Base-by-base conservation (phyloP, 2,888 invertebrate species). In the Auanema freiburgensis region DNA sequence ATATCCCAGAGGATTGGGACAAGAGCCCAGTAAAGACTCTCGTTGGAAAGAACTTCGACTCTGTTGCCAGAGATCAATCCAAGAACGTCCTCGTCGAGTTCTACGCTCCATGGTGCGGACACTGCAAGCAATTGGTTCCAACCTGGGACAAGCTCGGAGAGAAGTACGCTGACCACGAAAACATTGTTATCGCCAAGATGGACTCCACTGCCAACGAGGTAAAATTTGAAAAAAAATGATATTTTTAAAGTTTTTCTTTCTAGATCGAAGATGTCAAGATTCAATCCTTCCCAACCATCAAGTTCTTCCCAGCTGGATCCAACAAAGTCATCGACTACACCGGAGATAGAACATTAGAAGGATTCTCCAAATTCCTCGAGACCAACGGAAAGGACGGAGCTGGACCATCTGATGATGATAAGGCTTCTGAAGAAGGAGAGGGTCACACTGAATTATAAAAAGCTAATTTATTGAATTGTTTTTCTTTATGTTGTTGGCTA, bases 71-170 rank as follows among this genome's bases (percentile, higher is more conserved):
- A 74, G 91, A 97, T 85, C 88, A 88, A 79, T 88, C 86, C 76
- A 97, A 96, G 88, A 90, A 90, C 83, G 98, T 97, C 56, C 89
- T 99, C 65, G 96, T 99, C 72, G 97, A 98, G 88, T 99, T 98
- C 88, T 98, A 82, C 74, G 82, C 82, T 52, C 82, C 82, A 60
- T 79, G 79, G 81, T 88, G 88, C 87, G 95, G 94, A 67, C 97
- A 98, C 86, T 98, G 97, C 89, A 96, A 97, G 85, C 93, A 96
- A 85, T 88, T 98, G 83, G 92, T 88, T 60, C 98, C 98, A 25
- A 95, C 96, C 86, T 98, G 93, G 88, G 96, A 97, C 67, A 85
- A 96, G 88, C 88, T 96, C 80, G 95, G 90, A 71, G 95, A 96
- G 85, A 92, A 95, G 86, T 97, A 90, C 88, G 90, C 91, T 86